Evolutionary conservation across 2,113 vertebrate species (phyloP), one percentile per base, ranked within the genome.

Genomic region (Bostrychus sinensis): DNA sequence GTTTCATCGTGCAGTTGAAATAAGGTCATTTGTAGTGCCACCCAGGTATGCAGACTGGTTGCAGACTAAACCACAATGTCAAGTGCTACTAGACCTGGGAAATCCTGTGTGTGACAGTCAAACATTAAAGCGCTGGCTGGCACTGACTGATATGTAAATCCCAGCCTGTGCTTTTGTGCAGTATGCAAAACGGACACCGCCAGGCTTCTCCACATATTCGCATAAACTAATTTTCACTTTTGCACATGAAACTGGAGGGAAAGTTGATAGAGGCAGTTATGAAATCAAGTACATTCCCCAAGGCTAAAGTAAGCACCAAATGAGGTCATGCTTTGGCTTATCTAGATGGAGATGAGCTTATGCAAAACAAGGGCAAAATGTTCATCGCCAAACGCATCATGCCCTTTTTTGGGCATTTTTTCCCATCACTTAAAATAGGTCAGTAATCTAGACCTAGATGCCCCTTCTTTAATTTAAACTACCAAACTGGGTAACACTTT

Each of bases 221-320:
- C n/a, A n/a, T n/a, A n/a, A n/a, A n/a, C n/a, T n/a, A 37, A 28
- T 16, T 70, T 68, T 67, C 39, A 54, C 39, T 34, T 13, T 46
- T 46, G 34, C 22, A 45, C 32, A 25, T 55, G 57, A 62, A 61
- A 36, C 41, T 60, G 5, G 10, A 48, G 67, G 64, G 71, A 56
- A 75, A 72, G 43, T 34, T 19, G 23, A 68, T 71, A 58, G 30
- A 68, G 19, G 25, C 39, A 5, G 46, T 76, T 77, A 65, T 78
- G 82, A 87, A 83, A 78, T 78, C 62, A 28, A 74, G 85, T 78
- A 58, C 75, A 77, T 82, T 72, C 72, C 81, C 75, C 58, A 19
- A 16, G 19, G 45, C 60, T 56, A 20, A 57, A 68, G 56, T 20
- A n/a, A 53, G 62, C 8, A 2, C 53, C 63, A 77, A 81, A 79